Evolutionary conservation across 2,888 invertebrate genomes (phyloP).

Genomic region (Megalurothrips usitatus): DNA sequence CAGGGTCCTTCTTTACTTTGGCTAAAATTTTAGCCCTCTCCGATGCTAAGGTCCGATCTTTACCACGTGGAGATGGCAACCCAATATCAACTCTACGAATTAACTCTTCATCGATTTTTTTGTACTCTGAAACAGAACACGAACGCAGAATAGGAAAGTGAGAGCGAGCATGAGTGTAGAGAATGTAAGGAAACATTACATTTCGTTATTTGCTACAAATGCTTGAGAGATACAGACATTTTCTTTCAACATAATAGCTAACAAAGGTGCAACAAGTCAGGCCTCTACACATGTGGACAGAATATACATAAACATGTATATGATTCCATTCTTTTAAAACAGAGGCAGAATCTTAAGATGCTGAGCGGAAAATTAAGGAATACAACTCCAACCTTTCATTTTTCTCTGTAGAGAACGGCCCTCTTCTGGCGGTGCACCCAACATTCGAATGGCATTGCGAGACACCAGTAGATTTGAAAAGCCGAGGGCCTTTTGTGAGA

Average conservation of each 20-base stretch:
- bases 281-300: not conserved
- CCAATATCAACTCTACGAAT: constrained; percentile 62
- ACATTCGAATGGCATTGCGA: not conserved
- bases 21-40: constrained; percentile 56
- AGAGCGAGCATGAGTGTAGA: not conserved
- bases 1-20: constrained; percentile 50
- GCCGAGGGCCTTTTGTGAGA: not conserved
- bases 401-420: not conserved
- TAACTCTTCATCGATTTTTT: constrained; percentile 53
- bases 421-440: not conserved
- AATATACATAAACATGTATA: not conserved
- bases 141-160: not conserved
- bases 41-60: constrained; percentile 38
- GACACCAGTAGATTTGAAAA: not conserved
- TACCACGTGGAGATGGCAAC: constrained; percentile 47
- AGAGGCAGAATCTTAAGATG: not conserved
- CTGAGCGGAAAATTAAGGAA: not conserved
- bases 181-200: not conserved
- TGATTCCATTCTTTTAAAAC: not conserved
- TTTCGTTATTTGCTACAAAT: not conserved
- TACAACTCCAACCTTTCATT: not conserved
- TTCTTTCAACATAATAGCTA: not conserved
- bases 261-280: not conserved
- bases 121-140: constrained; percentile 46
- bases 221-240: not conserved